A percentile compares a stretch with the other conserved stretches of the same genome.
phyloP scores from a whole-genome alignment of 2,888 invertebrate genomes.

The Stictocephala bisonia region DNA sequence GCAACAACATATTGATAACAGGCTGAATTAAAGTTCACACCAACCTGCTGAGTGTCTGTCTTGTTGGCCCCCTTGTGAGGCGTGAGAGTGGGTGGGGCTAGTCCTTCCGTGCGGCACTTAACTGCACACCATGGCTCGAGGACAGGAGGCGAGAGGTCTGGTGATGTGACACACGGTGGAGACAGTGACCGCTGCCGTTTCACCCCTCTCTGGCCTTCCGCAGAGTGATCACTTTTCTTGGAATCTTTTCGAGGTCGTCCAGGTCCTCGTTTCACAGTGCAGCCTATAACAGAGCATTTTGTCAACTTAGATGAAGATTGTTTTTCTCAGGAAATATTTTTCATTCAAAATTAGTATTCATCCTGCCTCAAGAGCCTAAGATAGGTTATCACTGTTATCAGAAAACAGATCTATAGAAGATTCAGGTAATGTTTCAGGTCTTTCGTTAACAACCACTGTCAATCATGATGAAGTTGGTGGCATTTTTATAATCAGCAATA shows the following conservation, averaged over 20 bases:
- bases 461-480: too few species aligned
- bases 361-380: too few species aligned
- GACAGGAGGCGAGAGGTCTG: conserved; percentile 53
- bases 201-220: conserved; percentile 8
- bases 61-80: conserved; percentile 51
- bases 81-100: conserved; percentile 54
- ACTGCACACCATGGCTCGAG: conserved; percentile 55
- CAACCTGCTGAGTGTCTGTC: not conserved
- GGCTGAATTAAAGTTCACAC: not conserved
- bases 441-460: too few species aligned
- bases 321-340: too few species aligned
- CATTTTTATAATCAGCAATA: too few species aligned
- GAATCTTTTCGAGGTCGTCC: conserved; percentile 65
- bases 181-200: conserved; percentile 41
- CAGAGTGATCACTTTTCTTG: too few species aligned
- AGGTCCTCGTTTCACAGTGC: conserved; percentile 64
- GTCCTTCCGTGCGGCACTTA: conserved; percentile 30
- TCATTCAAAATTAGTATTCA: too few species aligned
- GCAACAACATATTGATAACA: not conserved
- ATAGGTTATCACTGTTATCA: too few species aligned
- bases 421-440: too few species aligned
- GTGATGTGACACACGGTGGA: conserved; percentile 11
- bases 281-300: too few species aligned
- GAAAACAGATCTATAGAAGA: too few species aligned
- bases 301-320: too few species aligned